Percentiles rank a stretch among this genome's conserved stretches.
Evolutionary conservation across 1,140 invertebrate species (phyloP).

Genomic region (Temnothorax longispinosus): DNA sequence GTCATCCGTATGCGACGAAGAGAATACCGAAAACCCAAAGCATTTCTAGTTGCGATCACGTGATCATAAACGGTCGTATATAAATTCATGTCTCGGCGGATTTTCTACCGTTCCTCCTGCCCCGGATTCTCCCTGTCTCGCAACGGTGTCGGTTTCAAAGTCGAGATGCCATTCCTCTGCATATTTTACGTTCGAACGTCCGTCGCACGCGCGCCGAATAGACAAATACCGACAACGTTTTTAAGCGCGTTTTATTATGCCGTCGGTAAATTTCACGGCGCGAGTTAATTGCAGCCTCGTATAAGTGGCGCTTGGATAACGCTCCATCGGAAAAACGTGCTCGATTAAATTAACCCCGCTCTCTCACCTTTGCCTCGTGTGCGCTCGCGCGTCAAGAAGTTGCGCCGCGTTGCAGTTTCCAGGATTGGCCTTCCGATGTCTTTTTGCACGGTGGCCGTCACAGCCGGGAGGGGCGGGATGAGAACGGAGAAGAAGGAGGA

Average conservation of each 20-base stretch:
- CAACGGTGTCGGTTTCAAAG: neutral
- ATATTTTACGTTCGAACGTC: neutral
- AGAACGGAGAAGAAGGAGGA: neutral
- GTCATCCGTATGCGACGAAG: too few species aligned
- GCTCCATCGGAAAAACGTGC: constrained; percentile 33
- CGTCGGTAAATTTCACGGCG: constrained; percentile 17
- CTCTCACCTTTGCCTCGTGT: constrained; percentile 26
- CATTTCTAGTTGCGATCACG: neutral
- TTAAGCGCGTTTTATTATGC: neutral
- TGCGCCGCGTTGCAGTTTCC: constrained; percentile 60
- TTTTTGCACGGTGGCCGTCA: neutral
- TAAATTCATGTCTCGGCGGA: neutral
- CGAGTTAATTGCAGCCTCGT: constrained; percentile 23
- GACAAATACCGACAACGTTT: neutral
- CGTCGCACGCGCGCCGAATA: neutral
- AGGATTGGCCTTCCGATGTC: constrained; percentile 32
- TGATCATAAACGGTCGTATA: neutral
- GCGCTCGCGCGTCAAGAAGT: constrained; percentile 37
- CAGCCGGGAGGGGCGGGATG: neutral
- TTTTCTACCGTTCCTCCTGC: neutral
- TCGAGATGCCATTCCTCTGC: neutral
- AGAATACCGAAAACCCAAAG: neutral
- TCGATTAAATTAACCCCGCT: constrained; percentile 48
- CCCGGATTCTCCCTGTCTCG: too few species aligned
- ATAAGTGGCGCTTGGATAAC: constrained; percentile 34